Percentiles rank a stretch among this genome's conserved stretches.
Conservation (phyloP, 2,113 vertebrate species). For the Martes martes region DNA sequence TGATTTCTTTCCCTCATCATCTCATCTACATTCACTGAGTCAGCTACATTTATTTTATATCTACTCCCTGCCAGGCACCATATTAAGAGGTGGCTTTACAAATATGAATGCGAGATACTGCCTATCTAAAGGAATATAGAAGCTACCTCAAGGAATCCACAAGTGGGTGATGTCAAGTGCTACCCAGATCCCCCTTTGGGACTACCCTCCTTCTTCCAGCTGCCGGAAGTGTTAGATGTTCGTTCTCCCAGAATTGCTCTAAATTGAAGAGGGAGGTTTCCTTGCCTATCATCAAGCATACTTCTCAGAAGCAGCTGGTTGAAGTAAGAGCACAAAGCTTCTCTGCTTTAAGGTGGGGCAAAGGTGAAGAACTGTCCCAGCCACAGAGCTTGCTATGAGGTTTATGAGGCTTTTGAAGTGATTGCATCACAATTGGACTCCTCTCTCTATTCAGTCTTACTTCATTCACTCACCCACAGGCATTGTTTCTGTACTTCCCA, state of each 20-base stretch:
- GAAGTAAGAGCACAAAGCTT: not conserved
- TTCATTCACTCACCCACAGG: not conserved
- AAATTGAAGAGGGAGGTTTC: not conserved
- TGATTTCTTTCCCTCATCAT: not conserved
- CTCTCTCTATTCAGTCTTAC: not conserved
- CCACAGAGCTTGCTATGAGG: not conserved
- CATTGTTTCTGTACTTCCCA: not conserved
- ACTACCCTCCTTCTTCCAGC: not conserved
- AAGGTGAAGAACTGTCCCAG: not conserved
- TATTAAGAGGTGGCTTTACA: not conserved
- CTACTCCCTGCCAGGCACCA: not conserved
- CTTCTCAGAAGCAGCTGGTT: not conserved
- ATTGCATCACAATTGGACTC: not conserved
- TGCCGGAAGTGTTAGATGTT: not conserved
- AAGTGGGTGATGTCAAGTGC: not conserved
- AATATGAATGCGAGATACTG: not conserved
- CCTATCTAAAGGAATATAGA: not conserved
- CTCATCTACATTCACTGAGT: not conserved
- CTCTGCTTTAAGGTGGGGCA: not conserved
- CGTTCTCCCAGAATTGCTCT: not conserved
- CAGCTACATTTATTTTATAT: not conserved
- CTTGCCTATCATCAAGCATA: not conserved
- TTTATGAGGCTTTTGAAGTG: not conserved
- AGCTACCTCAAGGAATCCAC: not conserved
- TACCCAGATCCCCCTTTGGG: not conserved